Base-by-base conservation (phyloP, 2,888 invertebrate species). In the Drosophila gaucha region DNA sequence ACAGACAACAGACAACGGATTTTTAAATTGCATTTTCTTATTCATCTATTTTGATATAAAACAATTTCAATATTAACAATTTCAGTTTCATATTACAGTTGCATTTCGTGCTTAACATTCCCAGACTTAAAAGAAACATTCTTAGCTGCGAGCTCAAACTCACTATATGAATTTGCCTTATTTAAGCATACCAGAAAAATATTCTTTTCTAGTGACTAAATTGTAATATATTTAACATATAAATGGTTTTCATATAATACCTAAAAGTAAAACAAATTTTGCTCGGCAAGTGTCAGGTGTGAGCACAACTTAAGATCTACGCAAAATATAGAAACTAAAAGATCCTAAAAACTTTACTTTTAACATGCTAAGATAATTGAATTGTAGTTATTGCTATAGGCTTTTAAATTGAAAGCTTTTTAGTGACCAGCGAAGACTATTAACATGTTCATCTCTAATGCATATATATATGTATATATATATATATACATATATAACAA, bases 351-450 rank as follows among this genome's bases (percentile, higher is more conserved):
- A 31, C 31, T 31, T 24, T 16, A 49, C 8, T 20, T 38, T 39
- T 24, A 22, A 16, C 30, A 43, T 28, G n/a, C n/a, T n/a, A n/a
- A n/a, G n/a, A n/a, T n/a, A n/a, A n/a, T n/a, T n/a, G n/a, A n/a
- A n/a, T 31, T 50, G 26, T 9, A 49, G 35, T 35, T 30, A 18
- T 20, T 30, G 30, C 36, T 14, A 14, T 26, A 38, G 31, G 51
- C 47, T 57, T 30, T 12, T 10, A 14, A 30, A 33, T 54, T 43
- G 9, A 33, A 55, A 41, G 22, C 44, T 60, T 31, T n/a, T 39
- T 41, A 46, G 9, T 31, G 43, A 49, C 38, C 70, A 74, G 46
- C 38, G 14, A 50, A 33, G 43, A 50, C 56, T 74, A 57, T 41
- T 5, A 28, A 35, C 35, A 26, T 56, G 18, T 43, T 18, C 41